phyloP scores from a whole-genome alignment of 2,797 vertebrate species.

The Megaceryle alcyon region DNA sequence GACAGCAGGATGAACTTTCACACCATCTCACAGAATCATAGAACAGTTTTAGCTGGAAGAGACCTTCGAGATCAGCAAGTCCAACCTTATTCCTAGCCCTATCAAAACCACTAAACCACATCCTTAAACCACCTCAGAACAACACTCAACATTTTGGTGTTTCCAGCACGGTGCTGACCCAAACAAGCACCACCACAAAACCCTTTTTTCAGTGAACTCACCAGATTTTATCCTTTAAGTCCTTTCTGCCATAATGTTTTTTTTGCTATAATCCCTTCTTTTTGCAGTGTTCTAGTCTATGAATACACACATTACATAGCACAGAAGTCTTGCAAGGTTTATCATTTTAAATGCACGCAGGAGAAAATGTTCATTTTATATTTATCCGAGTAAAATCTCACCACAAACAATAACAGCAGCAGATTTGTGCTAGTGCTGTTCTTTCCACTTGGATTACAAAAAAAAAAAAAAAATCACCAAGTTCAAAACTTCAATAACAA shows the following conservation, averaged over 20 bases:
- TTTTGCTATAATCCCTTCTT: not conserved
- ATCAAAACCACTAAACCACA: no score
- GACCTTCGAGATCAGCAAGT: no score
- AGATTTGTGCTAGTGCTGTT: not conserved
- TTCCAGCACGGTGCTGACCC: accelerated
- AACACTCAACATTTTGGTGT: not conserved
- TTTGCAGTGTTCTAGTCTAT: not conserved
- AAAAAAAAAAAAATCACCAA: not conserved
- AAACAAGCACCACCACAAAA: not conserved
- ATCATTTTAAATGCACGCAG: accelerated
- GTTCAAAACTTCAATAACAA: not conserved
- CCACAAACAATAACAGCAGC: not conserved
- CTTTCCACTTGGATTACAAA: not conserved
- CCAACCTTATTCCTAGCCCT: no score
- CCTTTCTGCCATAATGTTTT: not conserved
- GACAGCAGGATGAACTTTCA: not conserved
- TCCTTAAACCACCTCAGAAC: not conserved
- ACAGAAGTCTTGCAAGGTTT: not conserved
- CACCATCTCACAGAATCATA: not conserved
- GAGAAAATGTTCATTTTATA: not conserved
- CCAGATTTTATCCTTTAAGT: not conserved
- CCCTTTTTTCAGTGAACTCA: not conserved
- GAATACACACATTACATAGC: not conserved
- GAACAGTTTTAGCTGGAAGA: no score
- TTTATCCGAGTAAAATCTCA: not conserved